phyloP scores from a whole-genome alignment of 1,140 invertebrate species.

The Eriosoma lanigerum region DNA sequence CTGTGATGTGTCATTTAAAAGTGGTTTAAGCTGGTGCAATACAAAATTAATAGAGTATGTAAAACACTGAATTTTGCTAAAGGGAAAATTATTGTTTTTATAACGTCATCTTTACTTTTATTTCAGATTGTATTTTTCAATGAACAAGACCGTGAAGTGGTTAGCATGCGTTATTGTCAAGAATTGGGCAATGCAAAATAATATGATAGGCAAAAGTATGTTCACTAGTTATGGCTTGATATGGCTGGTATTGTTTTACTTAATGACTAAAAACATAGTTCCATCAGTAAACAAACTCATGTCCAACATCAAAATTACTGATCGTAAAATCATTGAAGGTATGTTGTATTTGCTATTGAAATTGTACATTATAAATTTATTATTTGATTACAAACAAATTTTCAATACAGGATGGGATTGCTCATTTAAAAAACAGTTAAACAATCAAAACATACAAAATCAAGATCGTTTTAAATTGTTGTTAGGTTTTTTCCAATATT shows the following conservation, averaged over 20 bases:
- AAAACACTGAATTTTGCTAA: neutral
- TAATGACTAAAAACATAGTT: constrained; percentile 4
- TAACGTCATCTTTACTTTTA: neutral
- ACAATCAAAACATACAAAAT: neutral
- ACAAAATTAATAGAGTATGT: constrained; percentile 28
- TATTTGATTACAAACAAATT: neutral
- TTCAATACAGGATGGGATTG: constrained; percentile 12
- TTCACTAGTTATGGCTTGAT: constrained; percentile 19
- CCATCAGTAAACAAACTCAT: neutral
- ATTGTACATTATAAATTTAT: neutral
- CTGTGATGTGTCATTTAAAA: constrained; percentile 32
- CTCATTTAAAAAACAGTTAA: neutral
- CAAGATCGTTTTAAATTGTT: neutral
- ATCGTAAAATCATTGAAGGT: constrained; percentile 14
- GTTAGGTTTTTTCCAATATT: constrained; percentile 21
- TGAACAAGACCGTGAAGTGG: neutral
- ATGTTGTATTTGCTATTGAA: neutral
- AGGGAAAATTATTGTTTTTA: neutral
- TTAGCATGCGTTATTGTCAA: constrained; percentile 6
- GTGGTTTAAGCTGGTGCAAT: neutral
- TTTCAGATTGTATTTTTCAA: neutral
- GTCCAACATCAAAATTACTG: neutral
- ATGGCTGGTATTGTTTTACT: constrained; percentile 38
- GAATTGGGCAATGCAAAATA: constrained; percentile 32
- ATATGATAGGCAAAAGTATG: neutral